These are phyloP conservation scores for Protonemura montana DNA, from an alignment of 2,888 invertebrate genomes.

Conservation along the genomic window DNA sequence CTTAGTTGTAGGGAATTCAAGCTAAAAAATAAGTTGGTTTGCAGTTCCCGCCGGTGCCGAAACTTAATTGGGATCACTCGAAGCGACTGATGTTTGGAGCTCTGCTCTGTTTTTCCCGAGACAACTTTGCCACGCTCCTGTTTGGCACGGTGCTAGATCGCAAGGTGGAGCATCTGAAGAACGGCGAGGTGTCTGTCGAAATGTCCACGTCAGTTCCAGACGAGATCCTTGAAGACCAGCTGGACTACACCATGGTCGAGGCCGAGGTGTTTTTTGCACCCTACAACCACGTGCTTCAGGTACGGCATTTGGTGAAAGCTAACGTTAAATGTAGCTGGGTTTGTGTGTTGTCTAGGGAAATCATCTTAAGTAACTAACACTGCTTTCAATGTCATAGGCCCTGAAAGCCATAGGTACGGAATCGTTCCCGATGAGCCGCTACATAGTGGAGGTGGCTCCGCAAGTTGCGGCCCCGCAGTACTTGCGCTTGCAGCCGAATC, in stretches of 20 bases:
- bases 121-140: constrained; percentile 72
- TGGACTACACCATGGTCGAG: constrained; percentile 73
- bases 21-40: too few species aligned
- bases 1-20: too few species aligned
- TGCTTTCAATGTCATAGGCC: constrained; percentile 57
- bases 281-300: constrained; percentile 73
- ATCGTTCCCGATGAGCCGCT: constrained; percentile 72
- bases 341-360: too few species aligned
- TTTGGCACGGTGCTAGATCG: constrained; percentile 69
- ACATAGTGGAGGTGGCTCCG: constrained; percentile 66
- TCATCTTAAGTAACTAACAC: too few species aligned
- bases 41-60: constrained; percentile 48
- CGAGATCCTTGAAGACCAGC: constrained; percentile 56
- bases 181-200: constrained; percentile 65
- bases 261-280: constrained; percentile 84
- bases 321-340: too few species aligned
- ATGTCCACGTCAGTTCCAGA: constrained; percentile 56
- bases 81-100: constrained; percentile 76
- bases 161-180: constrained; percentile 61
- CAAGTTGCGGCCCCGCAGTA: constrained; percentile 57
- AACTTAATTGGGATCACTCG: constrained; percentile 60
- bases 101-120: constrained; percentile 73
- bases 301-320: too few species aligned
- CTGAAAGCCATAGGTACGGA: constrained; percentile 66
- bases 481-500: constrained; percentile 49